phyloP scores from a whole-genome alignment of 2,797 vertebrate species.

The Pyrocephalus nanus region DNA sequence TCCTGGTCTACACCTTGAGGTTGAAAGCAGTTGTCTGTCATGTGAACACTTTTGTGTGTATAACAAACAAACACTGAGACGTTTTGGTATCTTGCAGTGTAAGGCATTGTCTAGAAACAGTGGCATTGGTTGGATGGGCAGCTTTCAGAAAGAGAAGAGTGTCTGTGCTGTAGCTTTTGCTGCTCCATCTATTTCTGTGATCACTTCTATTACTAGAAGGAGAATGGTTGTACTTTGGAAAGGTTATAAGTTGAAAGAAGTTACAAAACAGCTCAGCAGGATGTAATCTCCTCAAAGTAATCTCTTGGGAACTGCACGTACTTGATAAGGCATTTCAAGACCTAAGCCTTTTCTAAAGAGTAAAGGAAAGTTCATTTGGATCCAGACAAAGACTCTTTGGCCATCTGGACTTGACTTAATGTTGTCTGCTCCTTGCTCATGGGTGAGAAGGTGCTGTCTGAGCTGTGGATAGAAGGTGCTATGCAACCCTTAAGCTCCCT shows the following conservation, averaged over 20 bases:
- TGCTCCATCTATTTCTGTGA: background rate
- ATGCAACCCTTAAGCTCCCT: constrained; percentile 13
- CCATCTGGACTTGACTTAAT: background rate
- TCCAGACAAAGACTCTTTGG: constrained; percentile 15
- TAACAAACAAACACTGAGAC: background rate
- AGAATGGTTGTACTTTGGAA: background rate
- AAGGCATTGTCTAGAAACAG: background rate
- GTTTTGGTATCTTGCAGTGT: background rate
- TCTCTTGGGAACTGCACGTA: background rate
- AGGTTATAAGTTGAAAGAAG: background rate
- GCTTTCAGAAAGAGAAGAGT: background rate
- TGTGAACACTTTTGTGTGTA: background rate
- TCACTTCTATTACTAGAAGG: background rate
- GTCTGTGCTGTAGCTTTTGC: background rate
- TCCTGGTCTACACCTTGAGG: background rate
- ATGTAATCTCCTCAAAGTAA: background rate
- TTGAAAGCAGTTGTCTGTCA: background rate
- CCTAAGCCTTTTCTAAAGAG: background rate
- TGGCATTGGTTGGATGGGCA: background rate
- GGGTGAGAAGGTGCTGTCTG: constrained; percentile 21
- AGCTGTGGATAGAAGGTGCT: constrained; percentile 18
- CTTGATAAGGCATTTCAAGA: background rate
- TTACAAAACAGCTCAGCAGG: background rate
- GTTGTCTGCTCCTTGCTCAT: background rate
- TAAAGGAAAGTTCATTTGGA: constrained; percentile 11